Evolutionary conservation across 2,888 invertebrate species (phyloP).

Genomic region (Scaptodrosophila latifasciaeformis): DNA sequence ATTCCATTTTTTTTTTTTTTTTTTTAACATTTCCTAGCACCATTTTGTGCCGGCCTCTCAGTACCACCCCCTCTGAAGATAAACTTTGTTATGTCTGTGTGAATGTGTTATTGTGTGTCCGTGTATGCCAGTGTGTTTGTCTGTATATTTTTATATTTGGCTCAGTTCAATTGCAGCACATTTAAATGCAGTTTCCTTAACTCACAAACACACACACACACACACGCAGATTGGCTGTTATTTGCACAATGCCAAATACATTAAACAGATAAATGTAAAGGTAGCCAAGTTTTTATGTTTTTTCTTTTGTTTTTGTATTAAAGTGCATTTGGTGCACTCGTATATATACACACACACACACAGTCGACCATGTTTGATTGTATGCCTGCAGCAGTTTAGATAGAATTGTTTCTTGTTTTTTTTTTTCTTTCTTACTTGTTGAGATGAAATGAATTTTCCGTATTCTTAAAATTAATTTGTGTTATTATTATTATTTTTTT

Average conservation of each 20-base stretch:
- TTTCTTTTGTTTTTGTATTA: not conserved
- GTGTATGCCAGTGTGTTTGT: too few relatives aligned
- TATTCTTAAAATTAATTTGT: not conserved
- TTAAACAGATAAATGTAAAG: too few relatives aligned
- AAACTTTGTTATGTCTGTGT: too few relatives aligned
- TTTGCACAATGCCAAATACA: too few relatives aligned
- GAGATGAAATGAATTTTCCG: not conserved
- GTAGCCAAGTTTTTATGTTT: not conserved
- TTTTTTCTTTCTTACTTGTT: not conserved
- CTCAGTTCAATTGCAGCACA: too few relatives aligned
- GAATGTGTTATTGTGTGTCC: too few relatives aligned
- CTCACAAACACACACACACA: too few relatives aligned
- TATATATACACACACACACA: not conserved
- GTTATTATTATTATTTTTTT: not conserved
- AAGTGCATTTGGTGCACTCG: not conserved
- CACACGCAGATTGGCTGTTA: too few relatives aligned
- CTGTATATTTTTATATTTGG: too few relatives aligned
- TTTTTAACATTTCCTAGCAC: not conserved
- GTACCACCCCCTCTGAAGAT: not conserved
- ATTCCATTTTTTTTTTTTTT: not conserved
- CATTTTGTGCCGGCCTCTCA: too few relatives aligned
- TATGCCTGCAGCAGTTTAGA: not conserved
- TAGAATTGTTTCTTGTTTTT: conserved; percentile 1
- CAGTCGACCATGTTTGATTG: not conserved
- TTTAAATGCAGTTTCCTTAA: too few relatives aligned